Evolutionary conservation across 1,140 invertebrate genomes (phyloP), one percentile per base, ranked within the genome.

Genomic region (Scaptomyza graminum): DNA sequence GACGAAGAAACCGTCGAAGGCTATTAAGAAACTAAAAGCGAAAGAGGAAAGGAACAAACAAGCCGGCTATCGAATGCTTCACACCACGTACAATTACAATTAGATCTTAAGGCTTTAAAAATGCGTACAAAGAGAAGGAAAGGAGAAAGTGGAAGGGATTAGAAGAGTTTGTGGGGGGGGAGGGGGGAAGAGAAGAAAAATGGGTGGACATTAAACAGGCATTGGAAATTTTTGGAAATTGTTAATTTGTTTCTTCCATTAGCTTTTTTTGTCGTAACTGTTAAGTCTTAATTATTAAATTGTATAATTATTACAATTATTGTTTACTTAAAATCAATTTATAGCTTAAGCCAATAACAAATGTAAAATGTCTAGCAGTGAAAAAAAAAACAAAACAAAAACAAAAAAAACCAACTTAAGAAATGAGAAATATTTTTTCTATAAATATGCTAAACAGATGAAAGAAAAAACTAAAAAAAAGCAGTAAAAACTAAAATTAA

Each of bases 21-120:
- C 46, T 74, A 85, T 46, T 89, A 65, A 69, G 62, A 69, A 52
- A 3, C 16, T 8, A 12, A 16, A 25, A 9, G 9, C 11, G 1
- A n/a, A 41, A 12, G 5, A n/a, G 8, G 11, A 12, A n/a, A n/a
- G 8, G 11, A n/a, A 41, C 3, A 37, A 37, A 11, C 8, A 37
- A 8, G 41, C 9, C n/a, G 50, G 13, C 12, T 66, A 37, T 37
- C 34, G 34, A 66, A 39, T 43, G 31, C 31, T 25, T 54, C 41
- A 74, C 43, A 78, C 44, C 49, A 82, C 76, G 83, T 88, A 87
- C 83, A 83, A 87, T 79, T 75, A 87, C 39, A 81, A 72, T 82
- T 78, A 85, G 64, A 60, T 79, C 16, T 66, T 70, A 88, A 88
- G 61, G 57, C 64, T 78, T 82, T 55, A 67, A 88, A 76, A 9